Base-by-base conservation (phyloP, 2,113 vertebrate genomes). In the Climacteris rufus region DNA sequence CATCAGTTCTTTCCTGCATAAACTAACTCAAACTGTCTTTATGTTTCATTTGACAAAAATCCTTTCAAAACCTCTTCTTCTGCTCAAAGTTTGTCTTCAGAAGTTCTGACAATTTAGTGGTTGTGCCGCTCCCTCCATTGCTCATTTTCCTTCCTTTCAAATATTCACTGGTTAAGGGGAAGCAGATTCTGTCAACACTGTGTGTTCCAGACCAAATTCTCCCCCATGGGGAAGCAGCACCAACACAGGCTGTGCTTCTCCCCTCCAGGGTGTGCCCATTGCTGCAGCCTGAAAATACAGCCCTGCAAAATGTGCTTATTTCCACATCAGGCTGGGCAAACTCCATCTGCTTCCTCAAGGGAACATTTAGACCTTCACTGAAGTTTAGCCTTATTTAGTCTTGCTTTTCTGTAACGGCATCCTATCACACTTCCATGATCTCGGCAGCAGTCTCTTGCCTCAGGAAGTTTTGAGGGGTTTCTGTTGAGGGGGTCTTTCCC, bases 151-250 rank as follows among this genome's bases (percentile, higher is more conserved):
- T 54, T 66, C 49, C 59, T 33, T 82, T 35, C 27, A 37, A 54
- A 61, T 57, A 30, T 37, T 59, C 35, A 35, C 42, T 45, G 39
- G 2, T 1, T 25, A 69, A 83, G 40, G 45, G 27, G 37, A 88
- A 96, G 69, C 13, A 35, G 27, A 21, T 20, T n/a, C 68, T 8
- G 3, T 40, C 57, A 65, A 28, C 22, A 39, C 8, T 0, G 0
- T 14, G 13, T 49, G 63, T 24, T n/a, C 25, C 24, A 53, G 53
- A 39, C 22, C 53, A 60, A 68, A 31, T 3, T 69, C 39, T 72
- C 23, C 65, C 49, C 40, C 8, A 6, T 2, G 6, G 33, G 28
- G 45, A 52, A 87, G 66, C 54, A 71, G 70, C 33, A 63, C 24
- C 15, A 31, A 42, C 40, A 25, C 0, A 6, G 23, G 33, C 74